Percentiles rank a stretch among this genome's conserved stretches.
Evolutionary conservation across 2,888 invertebrate genomes (phyloP).

Genomic region (Hirtodrosophila trivittata): DNA sequence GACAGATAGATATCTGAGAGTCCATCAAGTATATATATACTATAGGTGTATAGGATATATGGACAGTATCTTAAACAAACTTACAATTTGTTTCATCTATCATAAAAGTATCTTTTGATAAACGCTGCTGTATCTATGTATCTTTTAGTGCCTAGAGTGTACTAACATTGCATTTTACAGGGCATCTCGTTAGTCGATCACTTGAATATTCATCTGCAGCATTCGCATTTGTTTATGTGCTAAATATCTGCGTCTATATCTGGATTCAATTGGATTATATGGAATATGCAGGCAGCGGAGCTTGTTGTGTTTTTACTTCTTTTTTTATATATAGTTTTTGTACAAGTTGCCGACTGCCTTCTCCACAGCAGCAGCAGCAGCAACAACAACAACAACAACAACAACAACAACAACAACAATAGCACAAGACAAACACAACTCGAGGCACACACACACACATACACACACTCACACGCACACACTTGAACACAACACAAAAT

Average conservation of each 20-base stretch:
- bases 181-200: no score
- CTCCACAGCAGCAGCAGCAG: constrained; percentile 38
- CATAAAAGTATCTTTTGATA: no score
- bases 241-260: not conserved
- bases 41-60: no score
- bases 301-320: constrained; percentile 3
- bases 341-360: constrained; percentile 29
- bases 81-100: no score
- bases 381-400: constrained; percentile 34
- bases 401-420: constrained; percentile 14
- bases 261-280: not conserved
- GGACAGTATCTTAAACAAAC: no score
- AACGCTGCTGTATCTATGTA: no score
- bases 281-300: constrained; percentile 7
- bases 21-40: no score
- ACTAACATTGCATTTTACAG: no score
- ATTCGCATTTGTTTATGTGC: not conserved
- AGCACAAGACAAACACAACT: constrained; percentile 14
- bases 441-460: constrained; percentile 19
- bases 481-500: constrained; percentile 15
- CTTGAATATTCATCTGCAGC: no score
- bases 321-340: constrained; percentile 11
- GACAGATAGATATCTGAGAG: no score
- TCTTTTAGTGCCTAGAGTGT: no score
- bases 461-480: constrained; percentile 24